phyloP scores from a whole-genome alignment of 2,113 vertebrate genomes.

The Aldabrachelys gigantea region DNA sequence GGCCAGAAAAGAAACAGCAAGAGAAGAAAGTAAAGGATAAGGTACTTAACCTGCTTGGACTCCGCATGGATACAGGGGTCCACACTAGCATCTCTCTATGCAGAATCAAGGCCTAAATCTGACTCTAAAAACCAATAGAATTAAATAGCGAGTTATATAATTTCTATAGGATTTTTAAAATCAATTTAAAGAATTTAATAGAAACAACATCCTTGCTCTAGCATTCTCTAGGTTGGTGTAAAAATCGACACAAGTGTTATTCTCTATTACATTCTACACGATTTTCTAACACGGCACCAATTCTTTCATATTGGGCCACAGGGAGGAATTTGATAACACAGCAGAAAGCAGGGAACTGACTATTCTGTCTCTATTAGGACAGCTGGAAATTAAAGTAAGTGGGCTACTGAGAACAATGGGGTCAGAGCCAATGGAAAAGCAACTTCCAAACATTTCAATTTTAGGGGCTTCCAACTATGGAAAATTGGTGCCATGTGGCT shows the following conservation, averaged over 20 bases:
- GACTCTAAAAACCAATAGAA: not conserved
- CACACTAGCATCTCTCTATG: not conserved
- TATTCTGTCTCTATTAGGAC: constrained; percentile 30
- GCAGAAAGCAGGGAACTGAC: not conserved
- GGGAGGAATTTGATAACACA: constrained; percentile 50
- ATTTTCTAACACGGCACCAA: constrained; percentile 45
- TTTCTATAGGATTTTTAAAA: not conserved
- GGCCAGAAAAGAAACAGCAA: not conserved
- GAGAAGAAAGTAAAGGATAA: not conserved
- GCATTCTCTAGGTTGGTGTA: not conserved
- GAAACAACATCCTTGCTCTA: constrained; percentile 7
- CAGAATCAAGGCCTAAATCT: not conserved
- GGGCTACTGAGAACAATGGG: constrained; percentile 62
- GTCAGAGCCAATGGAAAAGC: constrained; percentile 62
- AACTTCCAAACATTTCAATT: constrained; percentile 70
- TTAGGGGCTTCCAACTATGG: constrained; percentile 69
- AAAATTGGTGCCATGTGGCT: constrained; percentile 61
- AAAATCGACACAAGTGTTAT: not conserved
- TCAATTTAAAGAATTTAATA: not conserved
- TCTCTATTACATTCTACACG: constrained; percentile 17
- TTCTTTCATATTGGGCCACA: constrained; percentile 34
- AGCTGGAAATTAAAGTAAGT: constrained; percentile 63
- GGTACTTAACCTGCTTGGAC: not conserved
- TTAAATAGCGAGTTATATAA: not conserved
- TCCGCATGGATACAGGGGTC: not conserved